Evolutionary conservation across 2,113 vertebrate species (phyloP), one percentile per base, ranked within the genome.

Genomic region (Hylia prasina): DNA sequence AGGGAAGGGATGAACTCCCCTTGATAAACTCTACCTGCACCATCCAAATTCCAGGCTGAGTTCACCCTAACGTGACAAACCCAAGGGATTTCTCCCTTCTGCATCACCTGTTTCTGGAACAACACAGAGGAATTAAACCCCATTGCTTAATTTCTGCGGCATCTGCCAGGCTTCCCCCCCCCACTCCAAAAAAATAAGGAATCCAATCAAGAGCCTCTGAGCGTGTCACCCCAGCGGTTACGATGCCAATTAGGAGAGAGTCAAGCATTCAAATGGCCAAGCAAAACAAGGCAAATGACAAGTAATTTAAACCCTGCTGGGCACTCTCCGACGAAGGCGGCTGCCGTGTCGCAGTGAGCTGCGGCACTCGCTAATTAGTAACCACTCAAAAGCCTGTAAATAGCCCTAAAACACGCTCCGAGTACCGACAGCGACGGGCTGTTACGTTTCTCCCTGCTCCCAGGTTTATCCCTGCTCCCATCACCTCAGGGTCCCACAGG

Each of bases 231-330:
- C 75, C 94, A 75, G 95, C 31, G 56, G 84, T 93, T 91, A 72
- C 23, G 18, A 64, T 13, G 80, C 93, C 93, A 96, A 96, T 97
- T 96, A 97, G 79, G 50, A 88, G 76, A 97, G 95, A 94, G 79
- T 88, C 93, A 92, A 90, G 95, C 90, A 95, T 88, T 83, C 90
- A 90, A 94, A 90, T 82, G 85, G 93, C 87, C 93, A 95, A 95
- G 94, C 87, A 94, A 95, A 97, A 96, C 87, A 90, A 93, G 92
- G 95, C 90, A 95, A 94, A 93, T 90, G 93, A 96, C 94, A 95
- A 95, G 94, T 71, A 80, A 94, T 96, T 96, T 90, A 94, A 94
- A 88, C 85, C 94, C 96, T 88, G 93, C 95, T 95, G 95, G 87
- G 93, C 82, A 51, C 92, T 78, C 72, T 63, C 85, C 6, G 61